Evolutionary conservation across 1,140 invertebrate genomes (phyloP).

Genomic region (Drosophila ambigua): DNA sequence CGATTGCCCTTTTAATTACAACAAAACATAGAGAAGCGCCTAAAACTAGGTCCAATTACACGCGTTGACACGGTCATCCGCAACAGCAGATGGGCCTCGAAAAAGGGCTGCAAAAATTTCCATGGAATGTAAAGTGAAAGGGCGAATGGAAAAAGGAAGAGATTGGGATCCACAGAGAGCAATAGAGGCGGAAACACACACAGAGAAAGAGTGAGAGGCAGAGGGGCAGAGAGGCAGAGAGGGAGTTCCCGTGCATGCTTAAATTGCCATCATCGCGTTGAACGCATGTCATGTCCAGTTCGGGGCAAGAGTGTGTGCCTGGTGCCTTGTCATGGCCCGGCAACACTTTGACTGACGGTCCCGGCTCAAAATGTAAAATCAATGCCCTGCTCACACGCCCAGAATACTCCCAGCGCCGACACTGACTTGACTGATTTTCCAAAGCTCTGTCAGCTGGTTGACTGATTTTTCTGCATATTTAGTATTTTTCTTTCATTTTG

Average conservation of each 20-base stretch:
- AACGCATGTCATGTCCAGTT: slow-evolving; percentile 68
- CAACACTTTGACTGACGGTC: slow-evolving; percentile 71
- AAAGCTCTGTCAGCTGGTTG: slow-evolving; percentile 21
- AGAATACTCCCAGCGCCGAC: slow-evolving; percentile 4
- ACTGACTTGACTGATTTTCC: slow-evolving; percentile 61
- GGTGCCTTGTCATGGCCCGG: slow-evolving; percentile 50
- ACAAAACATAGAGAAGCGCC: slow-evolving; percentile 24
- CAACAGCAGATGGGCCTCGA: neutral
- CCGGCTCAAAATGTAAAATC: slow-evolving; percentile 70
- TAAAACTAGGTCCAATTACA: slow-evolving; percentile 54
- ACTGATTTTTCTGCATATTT: slow-evolving; percentile 16
- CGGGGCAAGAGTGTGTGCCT: slow-evolving; percentile 20
- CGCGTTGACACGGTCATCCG: slow-evolving; percentile 33
- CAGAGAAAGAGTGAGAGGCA: no score
- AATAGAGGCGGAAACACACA: no score
- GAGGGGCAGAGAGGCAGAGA: neutral
- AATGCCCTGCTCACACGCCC: slow-evolving; percentile 43
- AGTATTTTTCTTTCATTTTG: neutral
- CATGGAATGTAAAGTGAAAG: no score
- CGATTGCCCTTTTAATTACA: slow-evolving; percentile 70
- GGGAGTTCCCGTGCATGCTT: slow-evolving; percentile 51
- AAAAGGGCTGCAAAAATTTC: slow-evolving; percentile 6
- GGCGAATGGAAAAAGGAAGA: no score
- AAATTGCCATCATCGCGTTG: slow-evolving; percentile 77
- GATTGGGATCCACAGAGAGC: no score